Conservation (phyloP, 92 coral and sea anemone species). For the Plumapathes pennacea region DNA sequence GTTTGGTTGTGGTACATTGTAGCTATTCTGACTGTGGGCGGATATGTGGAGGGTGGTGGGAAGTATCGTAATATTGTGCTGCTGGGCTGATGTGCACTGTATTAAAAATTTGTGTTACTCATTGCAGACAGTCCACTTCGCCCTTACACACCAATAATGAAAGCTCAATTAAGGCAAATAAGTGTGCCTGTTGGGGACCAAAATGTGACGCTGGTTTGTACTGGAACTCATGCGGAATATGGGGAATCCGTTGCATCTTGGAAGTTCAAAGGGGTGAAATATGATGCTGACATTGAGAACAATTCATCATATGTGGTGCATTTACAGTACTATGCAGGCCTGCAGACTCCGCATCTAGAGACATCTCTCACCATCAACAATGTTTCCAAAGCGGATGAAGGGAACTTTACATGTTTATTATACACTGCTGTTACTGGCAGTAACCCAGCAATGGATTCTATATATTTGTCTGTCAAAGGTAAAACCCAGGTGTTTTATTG, state of each 20-base stretch:
- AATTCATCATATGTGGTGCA: background rate
- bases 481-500: too few relatives aligned
- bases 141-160: slow-evolving; percentile 11
- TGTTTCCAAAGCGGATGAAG: slow-evolving; percentile 22
- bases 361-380: slow-evolving; percentile 26
- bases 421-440: too few relatives aligned
- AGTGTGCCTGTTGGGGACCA: slow-evolving; percentile 6
- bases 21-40: too few relatives aligned
- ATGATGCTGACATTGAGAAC: slow-evolving; percentile 1
- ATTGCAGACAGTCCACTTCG: background rate
- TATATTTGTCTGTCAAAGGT: too few relatives aligned
- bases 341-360: slow-evolving; percentile 5
- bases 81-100: too few relatives aligned
- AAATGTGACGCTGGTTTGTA: slow-evolving; percentile 7
- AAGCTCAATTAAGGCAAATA: background rate
- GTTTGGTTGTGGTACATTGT: too few relatives aligned
- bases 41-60: too few relatives aligned
- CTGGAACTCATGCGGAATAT: background rate
- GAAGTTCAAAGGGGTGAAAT: slow-evolving; percentile 47
- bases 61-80: too few relatives aligned
- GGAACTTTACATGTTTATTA: slow-evolving; percentile 35
- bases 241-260: slow-evolving; percentile 6
- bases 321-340: background rate
- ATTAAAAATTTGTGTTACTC: too few relatives aligned
- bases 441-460: too few relatives aligned